A percentile compares a stretch with the other conserved stretches of the same genome.
phyloP scores from a whole-genome alignment of 2,113 vertebrate species.

The Lutjanus erythropterus region DNA sequence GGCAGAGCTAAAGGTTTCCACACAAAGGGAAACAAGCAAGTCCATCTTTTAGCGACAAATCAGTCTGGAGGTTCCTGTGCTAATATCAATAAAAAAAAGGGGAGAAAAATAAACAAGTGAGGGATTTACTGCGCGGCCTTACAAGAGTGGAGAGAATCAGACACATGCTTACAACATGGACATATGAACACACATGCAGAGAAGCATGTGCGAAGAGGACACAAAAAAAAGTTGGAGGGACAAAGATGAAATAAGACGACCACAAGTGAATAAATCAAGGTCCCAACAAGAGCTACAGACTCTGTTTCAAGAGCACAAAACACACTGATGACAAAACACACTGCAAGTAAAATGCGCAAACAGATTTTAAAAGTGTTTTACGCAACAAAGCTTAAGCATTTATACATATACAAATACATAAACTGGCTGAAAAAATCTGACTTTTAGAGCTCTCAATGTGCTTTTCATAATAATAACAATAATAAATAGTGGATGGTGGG shows the following conservation, averaged over 20 bases:
- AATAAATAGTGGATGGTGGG: too few species aligned
- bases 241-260: slow-evolving; percentile 25
- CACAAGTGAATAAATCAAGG: not conserved
- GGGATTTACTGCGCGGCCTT: slow-evolving; percentile 83
- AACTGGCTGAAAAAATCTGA: not conserved
- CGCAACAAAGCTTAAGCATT: not conserved
- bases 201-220: slow-evolving; percentile 9
- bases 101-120: slow-evolving; percentile 91
- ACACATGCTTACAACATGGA: slow-evolving; percentile 53
- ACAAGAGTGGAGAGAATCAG: slow-evolving; percentile 77
- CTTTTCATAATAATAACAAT: not conserved
- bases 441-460: slow-evolving; percentile 11
- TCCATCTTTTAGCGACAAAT: slow-evolving; percentile 99
- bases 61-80: slow-evolving; percentile 93
- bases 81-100: slow-evolving; percentile 88
- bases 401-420: not conserved
- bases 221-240: slow-evolving; percentile 33
- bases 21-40: slow-evolving; percentile 99
- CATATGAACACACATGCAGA: not conserved
- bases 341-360: slow-evolving; percentile 16
- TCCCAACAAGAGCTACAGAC: not conserved
- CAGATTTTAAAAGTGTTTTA: not conserved
- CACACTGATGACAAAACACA: slow-evolving; percentile 15
- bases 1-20: slow-evolving; percentile 95
- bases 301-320: slow-evolving; percentile 21